These are phyloP conservation scores for Myiothlypis coronata DNA, from an alignment of 2,797 vertebrate genomes.

Conservation along the genomic window DNA sequence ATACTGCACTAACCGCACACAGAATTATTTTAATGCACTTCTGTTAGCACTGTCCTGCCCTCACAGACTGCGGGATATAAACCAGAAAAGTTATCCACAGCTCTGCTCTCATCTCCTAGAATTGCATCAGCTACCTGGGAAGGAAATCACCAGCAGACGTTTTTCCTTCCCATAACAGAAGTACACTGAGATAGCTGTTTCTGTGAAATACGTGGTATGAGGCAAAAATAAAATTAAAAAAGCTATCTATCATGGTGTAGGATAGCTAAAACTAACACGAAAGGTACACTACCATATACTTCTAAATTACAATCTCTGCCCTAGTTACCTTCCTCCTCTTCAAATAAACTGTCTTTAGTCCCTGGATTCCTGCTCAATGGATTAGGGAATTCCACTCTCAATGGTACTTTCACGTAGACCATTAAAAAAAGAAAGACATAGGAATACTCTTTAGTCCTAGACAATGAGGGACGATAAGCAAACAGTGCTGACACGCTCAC, in stretches of 20 bases:
- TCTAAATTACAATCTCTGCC: background rate
- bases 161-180: background rate
- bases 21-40: background rate
- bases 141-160: background rate
- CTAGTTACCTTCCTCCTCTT: background rate
- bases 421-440: background rate
- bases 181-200: background rate
- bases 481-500: rapidly evolving
- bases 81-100: background rate
- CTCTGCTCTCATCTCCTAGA: background rate
- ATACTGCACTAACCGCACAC: background rate
- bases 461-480: background rate
- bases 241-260: background rate
- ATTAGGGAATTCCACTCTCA: background rate
- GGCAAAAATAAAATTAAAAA: background rate
- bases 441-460: background rate
- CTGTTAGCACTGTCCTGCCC: background rate
- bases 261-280: background rate
- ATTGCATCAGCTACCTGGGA: background rate
- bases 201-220: background rate
- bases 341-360: background rate
- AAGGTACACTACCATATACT: rapidly evolving
- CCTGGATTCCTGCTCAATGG: background rate
- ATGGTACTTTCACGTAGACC: background rate
- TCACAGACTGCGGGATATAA: background rate